Base-by-base conservation (phyloP, 2,113 vertebrate species). In the Hiodon alosoides region DNA sequence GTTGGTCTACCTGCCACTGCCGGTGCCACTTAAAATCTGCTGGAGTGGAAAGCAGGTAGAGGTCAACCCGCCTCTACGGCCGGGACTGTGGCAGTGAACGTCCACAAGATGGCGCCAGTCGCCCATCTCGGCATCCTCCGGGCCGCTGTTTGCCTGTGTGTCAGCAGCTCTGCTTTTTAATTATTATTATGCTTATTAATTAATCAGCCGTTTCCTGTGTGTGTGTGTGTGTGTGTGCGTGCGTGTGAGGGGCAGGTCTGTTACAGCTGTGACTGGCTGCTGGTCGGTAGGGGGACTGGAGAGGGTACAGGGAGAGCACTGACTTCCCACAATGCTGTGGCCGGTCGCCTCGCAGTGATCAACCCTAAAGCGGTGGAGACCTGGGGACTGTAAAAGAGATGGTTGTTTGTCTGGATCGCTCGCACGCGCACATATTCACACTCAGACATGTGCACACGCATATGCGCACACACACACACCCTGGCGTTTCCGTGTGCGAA, bases 31-130 rank as follows among this genome's bases (percentile, higher is more conserved):
- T 31, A 31, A 31, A 31, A 31, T 31, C 31, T 31, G 31, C 31
- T 31, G 31, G 31, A 31, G 31, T 31, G 31, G 31, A 31, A 31
- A 31, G 31, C 31, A 31, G 31, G 31, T 31, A 31, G 31, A 31
- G 31, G 31, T 31, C 31, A 31, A 31, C 31, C 31, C 31, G 31
- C 54, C 54, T 57, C 5, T 10, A 57, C 14, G 2, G 16, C 16
- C 53, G 16, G 16, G 7, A 3, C 4, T 14, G 9, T 53, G 9
- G 13, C 48, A 9, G 5, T 17, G 16, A 0, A 53, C 14, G 9
- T 59, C 69, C 90, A 87, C 83, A 69, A 84, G 90, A 85, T 82
- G 86, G 83, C 81, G 77, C 67, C 81, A 87, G 65, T 17, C 62
- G 3, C 16, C 2, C 13, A 11, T 2, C 47, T 46, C 9, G n/a